Evolutionary conservation across 2,113 vertebrate species (phyloP), one percentile per base, ranked within the genome.

Genomic region (Puntigrus tetrazona): DNA sequence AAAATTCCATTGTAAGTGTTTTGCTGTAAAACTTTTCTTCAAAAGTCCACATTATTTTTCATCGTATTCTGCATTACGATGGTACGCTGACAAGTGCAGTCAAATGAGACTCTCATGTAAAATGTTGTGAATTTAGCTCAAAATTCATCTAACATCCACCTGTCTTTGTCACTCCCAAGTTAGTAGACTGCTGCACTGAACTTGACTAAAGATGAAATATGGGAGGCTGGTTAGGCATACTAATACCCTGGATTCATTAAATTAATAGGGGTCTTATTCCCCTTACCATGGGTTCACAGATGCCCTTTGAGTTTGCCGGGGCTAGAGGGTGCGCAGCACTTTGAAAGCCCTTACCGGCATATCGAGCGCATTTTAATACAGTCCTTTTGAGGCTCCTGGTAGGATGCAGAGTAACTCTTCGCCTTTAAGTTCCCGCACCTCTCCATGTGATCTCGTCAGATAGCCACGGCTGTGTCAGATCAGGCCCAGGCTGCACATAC

Each of bases 161-260:
- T 77, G 78, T 86, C 87, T 92, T 92, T 92, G 91, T 93, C 91
- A 89, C 88, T 90, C 86, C 87, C 89, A 90, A 91, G 91, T 91
- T 91, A 90, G 85, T 83, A 86, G 90, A 91, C 91, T 86, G 86
- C 88, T 91, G 89, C 89, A 89, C 90, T 90, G 92, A 92, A 92
- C 86, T 92, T 77, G 86, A 88, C 88, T 81, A 90, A 86, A 92
- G 91, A 92, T 92, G 80, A 50, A 81, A 86, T 84, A 88, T 89
- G 31, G 84, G 82, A 92, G 90, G 83, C 87, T 88, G 90, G 89
- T 90, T 91, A 90, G 87, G 93, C 93, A 94, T 94, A 92, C 92
- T 93, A 94, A 94, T 94, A 91, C 91, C 88, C 89, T 92, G 91
- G 89, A 92, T 93, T 95, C 93, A 94, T 94, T 94, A 95, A 93